These are phyloP conservation scores for Desmophyllum pertusum DNA, from an alignment of 92 coral and sea anemone species.

Conservation along the genomic window DNA sequence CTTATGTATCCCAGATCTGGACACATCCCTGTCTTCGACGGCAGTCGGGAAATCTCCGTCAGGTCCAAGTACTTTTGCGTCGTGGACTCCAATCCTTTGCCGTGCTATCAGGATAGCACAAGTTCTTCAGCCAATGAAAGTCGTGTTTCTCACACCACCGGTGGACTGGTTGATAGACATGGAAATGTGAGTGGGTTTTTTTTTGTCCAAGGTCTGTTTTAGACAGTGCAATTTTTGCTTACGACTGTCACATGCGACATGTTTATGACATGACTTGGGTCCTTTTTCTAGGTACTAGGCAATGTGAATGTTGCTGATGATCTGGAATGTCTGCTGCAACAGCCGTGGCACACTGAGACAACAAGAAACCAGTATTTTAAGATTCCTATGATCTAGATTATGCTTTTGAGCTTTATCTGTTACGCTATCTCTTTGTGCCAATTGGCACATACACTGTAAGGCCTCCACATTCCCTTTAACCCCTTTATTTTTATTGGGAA, in stretches of 20 bases:
- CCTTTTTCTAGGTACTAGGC: slow-evolving; percentile 43
- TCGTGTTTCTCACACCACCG: slow-evolving; percentile 82
- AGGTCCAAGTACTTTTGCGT: slow-evolving; percentile 80
- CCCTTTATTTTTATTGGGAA: no score
- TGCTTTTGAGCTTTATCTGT: background rate
- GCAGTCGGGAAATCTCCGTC: slow-evolving; percentile 81
- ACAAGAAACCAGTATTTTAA: slow-evolving; percentile 19
- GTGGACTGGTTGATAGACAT: slow-evolving; percentile 71
- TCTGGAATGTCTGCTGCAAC: slow-evolving; percentile 18
- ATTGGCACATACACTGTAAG: no score
- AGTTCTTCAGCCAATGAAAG: slow-evolving; percentile 87
- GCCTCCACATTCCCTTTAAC: no score
- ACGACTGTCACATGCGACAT: no score
- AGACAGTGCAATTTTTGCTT: no score
- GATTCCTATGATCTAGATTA: background rate
- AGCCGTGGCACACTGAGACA: slow-evolving; percentile 39
- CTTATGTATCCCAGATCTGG: slow-evolving; percentile 80
- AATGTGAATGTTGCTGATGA: slow-evolving; percentile 42
- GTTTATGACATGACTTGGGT: no score
- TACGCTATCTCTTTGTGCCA: no score
- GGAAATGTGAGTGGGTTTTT: slow-evolving; percentile 69
- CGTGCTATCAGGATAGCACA: slow-evolving; percentile 75
- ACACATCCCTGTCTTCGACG: slow-evolving; percentile 88
- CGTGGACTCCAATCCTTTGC: slow-evolving; percentile 79
- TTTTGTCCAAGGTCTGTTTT: no score